Evolutionary conservation across 2,888 invertebrate genomes (phyloP).

Genomic region (Neoitamus cyanurus): DNA sequence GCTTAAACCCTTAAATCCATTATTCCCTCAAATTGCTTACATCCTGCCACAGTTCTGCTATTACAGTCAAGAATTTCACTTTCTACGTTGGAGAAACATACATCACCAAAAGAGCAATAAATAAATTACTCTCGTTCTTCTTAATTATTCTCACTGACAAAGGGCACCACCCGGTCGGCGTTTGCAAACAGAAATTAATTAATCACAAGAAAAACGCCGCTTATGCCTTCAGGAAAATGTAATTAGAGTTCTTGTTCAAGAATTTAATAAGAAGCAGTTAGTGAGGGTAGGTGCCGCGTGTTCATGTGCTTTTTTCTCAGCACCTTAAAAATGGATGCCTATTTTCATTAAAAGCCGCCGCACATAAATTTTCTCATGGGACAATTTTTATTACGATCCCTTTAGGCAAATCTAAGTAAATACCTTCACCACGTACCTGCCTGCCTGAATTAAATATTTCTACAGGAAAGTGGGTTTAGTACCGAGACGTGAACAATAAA

Average conservation of each 20-base stretch:
- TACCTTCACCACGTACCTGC: not conserved
- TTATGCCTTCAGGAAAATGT: not conserved
- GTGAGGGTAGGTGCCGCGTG: not conserved
- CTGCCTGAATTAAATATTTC: not conserved
- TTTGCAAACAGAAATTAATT: not conserved
- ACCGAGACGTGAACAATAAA: not conserved
- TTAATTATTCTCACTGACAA: not conserved
- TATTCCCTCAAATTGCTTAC: not conserved
- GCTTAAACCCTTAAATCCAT: not conserved
- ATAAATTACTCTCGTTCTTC: slow-evolving; percentile 1
- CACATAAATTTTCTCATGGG: not conserved
- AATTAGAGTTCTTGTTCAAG: not conserved
- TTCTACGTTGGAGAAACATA: not conserved
- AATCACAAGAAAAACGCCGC: not conserved
- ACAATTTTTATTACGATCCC: not conserved
- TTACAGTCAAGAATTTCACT: not conserved
- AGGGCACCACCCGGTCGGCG: not conserved
- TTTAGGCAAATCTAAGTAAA: not conserved
- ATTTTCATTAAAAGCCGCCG: not conserved
- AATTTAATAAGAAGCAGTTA: not conserved
- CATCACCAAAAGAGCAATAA: not conserved
- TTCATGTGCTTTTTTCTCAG: not conserved
- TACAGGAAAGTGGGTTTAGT: not conserved
- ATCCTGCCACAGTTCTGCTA: not conserved
- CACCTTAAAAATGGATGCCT: not conserved